Conservation (phyloP, 2,888 invertebrate species). For the Dolomedes plantarius region DNA sequence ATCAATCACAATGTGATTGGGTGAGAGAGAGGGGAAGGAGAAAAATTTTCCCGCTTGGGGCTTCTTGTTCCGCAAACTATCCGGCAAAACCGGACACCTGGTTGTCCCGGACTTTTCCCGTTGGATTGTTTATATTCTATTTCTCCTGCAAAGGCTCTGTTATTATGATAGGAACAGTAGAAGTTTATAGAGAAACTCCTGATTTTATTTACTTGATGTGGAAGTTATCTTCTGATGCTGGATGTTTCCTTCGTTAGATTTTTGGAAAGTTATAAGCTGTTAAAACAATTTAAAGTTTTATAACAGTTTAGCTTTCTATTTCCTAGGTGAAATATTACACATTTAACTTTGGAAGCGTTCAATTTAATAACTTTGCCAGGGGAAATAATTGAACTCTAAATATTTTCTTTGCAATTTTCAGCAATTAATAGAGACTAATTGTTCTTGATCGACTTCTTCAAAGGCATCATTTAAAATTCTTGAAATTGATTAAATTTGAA, state of each 20-base stretch:
- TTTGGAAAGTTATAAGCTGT: no score
- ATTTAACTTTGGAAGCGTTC: neutral
- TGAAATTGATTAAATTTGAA: no score
- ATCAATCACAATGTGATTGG: slow-evolving; percentile 71
- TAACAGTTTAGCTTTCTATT: no score
- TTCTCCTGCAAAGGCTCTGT: slow-evolving; percentile 27
- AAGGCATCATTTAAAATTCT: no score
- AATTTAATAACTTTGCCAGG: neutral
- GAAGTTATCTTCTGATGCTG: no score
- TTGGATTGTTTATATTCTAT: slow-evolving; percentile 57
- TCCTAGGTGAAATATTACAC: no score
- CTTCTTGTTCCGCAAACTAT: slow-evolving; percentile 30
- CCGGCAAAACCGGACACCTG: slow-evolving; percentile 53
- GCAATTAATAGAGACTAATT: no score
- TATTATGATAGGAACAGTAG: slow-evolving; percentile 6
- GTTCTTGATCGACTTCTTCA: no score
- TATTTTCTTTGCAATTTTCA: neutral
- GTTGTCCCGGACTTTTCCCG: slow-evolving; percentile 33
- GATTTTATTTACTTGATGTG: slow-evolving; percentile 3
- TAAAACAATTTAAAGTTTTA: no score
- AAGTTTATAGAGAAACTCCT: neutral
- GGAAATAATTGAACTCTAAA: neutral
- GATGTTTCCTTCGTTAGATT: no score
- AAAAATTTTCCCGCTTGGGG: slow-evolving; percentile 46
- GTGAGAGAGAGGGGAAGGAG: slow-evolving; percentile 25